These are phyloP conservation scores for Calyptomena viridis DNA, from an alignment of 2,113 vertebrate species.

Conservation along the genomic window DNA sequence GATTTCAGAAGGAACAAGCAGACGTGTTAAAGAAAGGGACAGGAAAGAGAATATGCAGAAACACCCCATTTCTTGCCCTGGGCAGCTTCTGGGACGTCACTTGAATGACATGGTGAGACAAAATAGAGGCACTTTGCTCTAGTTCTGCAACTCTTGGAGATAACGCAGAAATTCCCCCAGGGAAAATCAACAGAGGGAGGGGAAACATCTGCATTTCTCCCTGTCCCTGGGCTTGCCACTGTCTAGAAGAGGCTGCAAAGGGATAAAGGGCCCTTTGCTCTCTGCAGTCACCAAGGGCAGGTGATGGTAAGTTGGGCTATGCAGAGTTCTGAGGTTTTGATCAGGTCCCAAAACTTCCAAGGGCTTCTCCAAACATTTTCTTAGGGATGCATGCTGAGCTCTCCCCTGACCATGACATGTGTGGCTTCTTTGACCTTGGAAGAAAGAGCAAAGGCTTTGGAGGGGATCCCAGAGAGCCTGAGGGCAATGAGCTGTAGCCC, in stretches of 20 bases:
- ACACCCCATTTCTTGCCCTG: neutral
- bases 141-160: neutral
- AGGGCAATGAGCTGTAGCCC: neutral
- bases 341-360: neutral
- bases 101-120: neutral
- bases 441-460: neutral
- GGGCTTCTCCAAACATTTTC: neutral
- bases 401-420: accelerated
- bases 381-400: neutral
- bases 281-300: neutral
- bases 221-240: neutral
- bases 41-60: neutral
- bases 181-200: neutral
- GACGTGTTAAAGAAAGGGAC: neutral
- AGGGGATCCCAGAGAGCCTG: neutral
- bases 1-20: neutral
- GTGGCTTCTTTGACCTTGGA: neutral
- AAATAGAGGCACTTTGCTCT: conserved; percentile 14
- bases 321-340: neutral
- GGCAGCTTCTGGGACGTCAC: neutral
- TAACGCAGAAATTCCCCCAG: neutral
- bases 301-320: neutral
- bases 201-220: neutral
- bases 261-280: neutral
- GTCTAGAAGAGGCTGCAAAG: neutral